phyloP scores from a whole-genome alignment of 2,113 vertebrate species.

The Lamprologus lemairii region DNA sequence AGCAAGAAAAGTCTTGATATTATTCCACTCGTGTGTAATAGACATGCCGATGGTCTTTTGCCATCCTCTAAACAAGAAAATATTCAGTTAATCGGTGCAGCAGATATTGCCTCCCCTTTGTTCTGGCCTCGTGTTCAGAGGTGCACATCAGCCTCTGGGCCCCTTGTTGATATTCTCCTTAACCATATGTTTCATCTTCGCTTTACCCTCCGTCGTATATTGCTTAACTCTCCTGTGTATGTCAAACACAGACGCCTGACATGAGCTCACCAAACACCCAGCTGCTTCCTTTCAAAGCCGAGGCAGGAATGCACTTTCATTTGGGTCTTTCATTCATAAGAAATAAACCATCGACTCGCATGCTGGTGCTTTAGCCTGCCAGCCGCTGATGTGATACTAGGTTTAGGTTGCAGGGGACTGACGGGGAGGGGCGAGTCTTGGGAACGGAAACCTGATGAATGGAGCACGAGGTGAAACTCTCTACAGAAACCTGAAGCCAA shows the following conservation, averaged over 20 bases:
- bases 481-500: constrained; percentile 1
- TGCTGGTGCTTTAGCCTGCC: constrained; percentile 47
- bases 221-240: background rate
- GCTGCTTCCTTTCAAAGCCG: constrained; percentile 42
- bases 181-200: background rate
- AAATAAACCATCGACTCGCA: constrained; percentile 60
- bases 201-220: background rate
- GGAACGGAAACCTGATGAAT: constrained; percentile 10
- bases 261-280: constrained; percentile 29
- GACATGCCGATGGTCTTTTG: background rate
- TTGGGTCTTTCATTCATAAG: constrained; percentile 60
- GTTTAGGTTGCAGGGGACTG: background rate
- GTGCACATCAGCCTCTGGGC: background rate
- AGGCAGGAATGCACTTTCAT: constrained; percentile 59
- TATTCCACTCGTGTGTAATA: background rate
- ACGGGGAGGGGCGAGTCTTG: background rate
- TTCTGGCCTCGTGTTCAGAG: background rate
- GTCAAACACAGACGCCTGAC: constrained; percentile 26
- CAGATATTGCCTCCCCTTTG: constrained; percentile 26
- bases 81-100: background rate
- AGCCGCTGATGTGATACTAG: constrained; percentile 37
- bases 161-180: background rate
- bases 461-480: background rate
- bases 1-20: background rate
- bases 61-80: background rate